phyloP scores from a whole-genome alignment of 2,888 invertebrate genomes.

The Altica lythri region DNA sequence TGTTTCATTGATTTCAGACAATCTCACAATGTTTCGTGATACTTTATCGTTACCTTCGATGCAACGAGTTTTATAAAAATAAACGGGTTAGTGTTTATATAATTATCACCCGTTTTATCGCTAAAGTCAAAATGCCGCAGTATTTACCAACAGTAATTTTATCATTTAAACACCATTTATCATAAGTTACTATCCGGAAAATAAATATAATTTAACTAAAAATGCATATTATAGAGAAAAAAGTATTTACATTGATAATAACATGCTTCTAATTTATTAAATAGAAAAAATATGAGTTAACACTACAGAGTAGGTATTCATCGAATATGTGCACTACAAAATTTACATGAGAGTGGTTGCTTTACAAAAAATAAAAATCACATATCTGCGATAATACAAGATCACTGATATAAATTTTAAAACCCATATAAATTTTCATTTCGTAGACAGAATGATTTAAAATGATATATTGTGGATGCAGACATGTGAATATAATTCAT shows the following conservation, averaged over 20 bases:
- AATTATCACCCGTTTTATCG: background rate
- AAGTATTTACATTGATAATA: no score
- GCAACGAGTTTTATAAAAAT: background rate
- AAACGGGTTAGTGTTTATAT: background rate
- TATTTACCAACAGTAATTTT: no score
- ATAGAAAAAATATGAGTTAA: no score
- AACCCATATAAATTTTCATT: slow-evolving; percentile 2
- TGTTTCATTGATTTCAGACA: slow-evolving; percentile 14
- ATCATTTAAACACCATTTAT: no score
- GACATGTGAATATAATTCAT: slow-evolving; percentile 1
- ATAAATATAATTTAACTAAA: no score
- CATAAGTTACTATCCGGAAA: no score
- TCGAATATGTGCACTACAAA: no score
- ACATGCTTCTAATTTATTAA: no score
- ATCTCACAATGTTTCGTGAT: slow-evolving; percentile 12
- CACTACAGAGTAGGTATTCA: no score
- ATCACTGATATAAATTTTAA: slow-evolving; percentile 1
- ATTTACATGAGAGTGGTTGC: no score
- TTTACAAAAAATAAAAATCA: background rate
- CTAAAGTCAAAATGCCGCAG: no score
- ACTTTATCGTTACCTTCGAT: slow-evolving; percentile 1
- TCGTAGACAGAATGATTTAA: slow-evolving; percentile 3
- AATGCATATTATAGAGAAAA: no score
- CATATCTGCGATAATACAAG: background rate
- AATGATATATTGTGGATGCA: slow-evolving; percentile 1